These are phyloP conservation scores for Salmo trutta DNA, from an alignment of 2,797 vertebrate species.

Conservation along the genomic window DNA sequence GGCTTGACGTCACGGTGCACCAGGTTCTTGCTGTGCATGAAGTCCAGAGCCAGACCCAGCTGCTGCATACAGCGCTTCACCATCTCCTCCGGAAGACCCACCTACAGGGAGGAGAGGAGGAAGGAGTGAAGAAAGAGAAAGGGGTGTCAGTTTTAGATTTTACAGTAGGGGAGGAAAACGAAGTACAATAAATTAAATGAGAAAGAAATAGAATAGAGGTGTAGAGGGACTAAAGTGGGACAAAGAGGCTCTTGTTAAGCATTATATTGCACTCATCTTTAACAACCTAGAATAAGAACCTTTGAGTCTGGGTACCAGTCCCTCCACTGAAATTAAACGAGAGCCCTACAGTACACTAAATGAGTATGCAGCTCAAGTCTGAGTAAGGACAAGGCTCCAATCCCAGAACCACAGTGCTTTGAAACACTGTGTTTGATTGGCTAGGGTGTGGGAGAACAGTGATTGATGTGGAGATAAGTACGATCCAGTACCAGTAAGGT, in stretches of 20 bases:
- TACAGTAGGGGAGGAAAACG: slow-evolving; percentile 24
- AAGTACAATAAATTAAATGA: not conserved
- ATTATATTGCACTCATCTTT: too few relatives aligned
- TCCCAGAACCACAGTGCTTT: slow-evolving; percentile 37
- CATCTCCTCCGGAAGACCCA: slow-evolving; percentile 95
- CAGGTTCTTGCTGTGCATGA: slow-evolving; percentile 94
- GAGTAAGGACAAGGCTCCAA: slow-evolving; percentile 36
- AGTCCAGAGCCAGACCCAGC: slow-evolving; percentile 94
- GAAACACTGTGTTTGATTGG: slow-evolving; percentile 52
- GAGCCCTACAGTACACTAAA: slow-evolving; percentile 25
- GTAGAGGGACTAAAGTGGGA: not conserved
- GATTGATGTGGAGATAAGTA: not conserved
- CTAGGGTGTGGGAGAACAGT: slow-evolving; percentile 13
- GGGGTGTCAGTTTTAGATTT: not conserved
- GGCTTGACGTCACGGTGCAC: slow-evolving; percentile 98
- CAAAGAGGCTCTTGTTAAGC: not conserved
- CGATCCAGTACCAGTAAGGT: slow-evolving; percentile 11
- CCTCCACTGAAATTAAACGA: slow-evolving; percentile 37
- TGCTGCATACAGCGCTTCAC: slow-evolving; percentile 98
- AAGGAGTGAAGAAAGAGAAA: not conserved
- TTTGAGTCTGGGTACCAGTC: too few relatives aligned
- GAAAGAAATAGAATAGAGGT: too few relatives aligned
- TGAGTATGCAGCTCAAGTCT: slow-evolving; percentile 20
- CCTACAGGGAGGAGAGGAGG: slow-evolving; percentile 68
- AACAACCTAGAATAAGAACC: too few relatives aligned